Conservation (phyloP, 2,113 vertebrate genomes). For the Menura novaehollandiae region DNA sequence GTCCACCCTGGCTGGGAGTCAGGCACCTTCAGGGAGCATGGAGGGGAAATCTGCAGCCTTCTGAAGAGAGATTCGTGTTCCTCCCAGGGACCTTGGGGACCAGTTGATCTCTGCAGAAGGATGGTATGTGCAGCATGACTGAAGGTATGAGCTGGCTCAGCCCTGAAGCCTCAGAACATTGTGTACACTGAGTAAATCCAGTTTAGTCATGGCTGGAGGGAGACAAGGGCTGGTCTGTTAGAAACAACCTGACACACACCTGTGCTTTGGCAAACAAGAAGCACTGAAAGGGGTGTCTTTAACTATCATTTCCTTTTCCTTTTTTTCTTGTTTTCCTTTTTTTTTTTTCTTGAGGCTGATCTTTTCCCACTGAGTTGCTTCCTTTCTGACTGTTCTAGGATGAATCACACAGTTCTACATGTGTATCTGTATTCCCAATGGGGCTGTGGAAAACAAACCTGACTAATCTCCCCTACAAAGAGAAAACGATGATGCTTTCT, state of each 20-base stretch:
- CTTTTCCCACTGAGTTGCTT: not conserved
- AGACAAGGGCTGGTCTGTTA: not conserved
- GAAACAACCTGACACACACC: not conserved
- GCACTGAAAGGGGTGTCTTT: not conserved
- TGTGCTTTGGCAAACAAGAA: slow-evolving; percentile 27
- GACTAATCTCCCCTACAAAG: slow-evolving; percentile 13
- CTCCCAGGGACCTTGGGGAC: not conserved
- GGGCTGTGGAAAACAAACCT: not conserved
- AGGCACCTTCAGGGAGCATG: not conserved
- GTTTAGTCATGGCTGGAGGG: slow-evolving; percentile 20
- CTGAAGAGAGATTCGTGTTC: not conserved
- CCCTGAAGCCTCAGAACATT: slow-evolving; percentile 25
- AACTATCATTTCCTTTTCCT: not conserved
- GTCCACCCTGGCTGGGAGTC: not conserved
- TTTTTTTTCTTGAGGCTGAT: not conserved
- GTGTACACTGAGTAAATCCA: not conserved
- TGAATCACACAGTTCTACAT: not conserved
- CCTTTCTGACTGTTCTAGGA: not conserved
- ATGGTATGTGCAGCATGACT: slow-evolving; percentile 48
- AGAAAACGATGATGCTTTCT: slow-evolving; percentile 18
- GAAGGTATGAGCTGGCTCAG: slow-evolving; percentile 23
- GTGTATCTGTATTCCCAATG: not conserved
- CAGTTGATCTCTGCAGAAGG: not conserved
- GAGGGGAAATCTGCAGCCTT: not conserved
- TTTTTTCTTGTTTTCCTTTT: not conserved